phyloP scores from a whole-genome alignment of 2,113 vertebrate genomes.

The Pelodiscus sinensis region DNA sequence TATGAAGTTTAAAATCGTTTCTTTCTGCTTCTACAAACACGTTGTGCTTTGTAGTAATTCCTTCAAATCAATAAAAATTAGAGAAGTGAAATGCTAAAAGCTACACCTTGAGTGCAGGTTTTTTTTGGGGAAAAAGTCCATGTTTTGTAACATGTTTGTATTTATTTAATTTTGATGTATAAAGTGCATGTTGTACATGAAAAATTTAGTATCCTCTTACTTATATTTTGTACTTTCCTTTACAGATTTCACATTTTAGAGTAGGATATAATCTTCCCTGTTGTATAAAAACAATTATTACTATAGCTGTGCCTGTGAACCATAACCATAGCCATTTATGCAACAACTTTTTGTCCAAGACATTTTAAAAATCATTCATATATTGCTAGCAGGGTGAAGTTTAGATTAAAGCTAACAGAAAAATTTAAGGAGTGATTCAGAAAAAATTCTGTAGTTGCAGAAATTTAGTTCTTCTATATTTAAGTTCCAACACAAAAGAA shows the following conservation, averaged over 20 bases:
- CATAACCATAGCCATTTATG: not conserved
- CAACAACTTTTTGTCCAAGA: not conserved
- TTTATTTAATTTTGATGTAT: conserved; percentile 15
- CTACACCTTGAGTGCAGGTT: conserved; percentile 77
- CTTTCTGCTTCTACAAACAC: too few relatives aligned
- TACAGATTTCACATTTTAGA: not conserved
- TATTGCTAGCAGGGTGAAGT: not conserved
- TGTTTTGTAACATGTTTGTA: not conserved
- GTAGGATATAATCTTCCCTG: not conserved
- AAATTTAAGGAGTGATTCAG: not conserved
- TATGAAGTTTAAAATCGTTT: not conserved
- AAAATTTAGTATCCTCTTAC: not conserved
- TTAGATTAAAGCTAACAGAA: not conserved
- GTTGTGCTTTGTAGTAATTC: not conserved
- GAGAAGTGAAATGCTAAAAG: conserved; percentile 11
- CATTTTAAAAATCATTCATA: not conserved
- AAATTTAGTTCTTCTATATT: not conserved
- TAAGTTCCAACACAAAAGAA: not conserved
- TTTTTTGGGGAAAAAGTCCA: not conserved
- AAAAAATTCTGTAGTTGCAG: not conserved
- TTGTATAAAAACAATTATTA: not conserved
- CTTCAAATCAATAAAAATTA: conserved; percentile 40
- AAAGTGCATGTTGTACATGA: not conserved
- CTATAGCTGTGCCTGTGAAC: not conserved
- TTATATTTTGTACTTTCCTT: not conserved